Conservation (phyloP, 2,888 invertebrate genomes). For the Hydriomena furcata region DNA sequence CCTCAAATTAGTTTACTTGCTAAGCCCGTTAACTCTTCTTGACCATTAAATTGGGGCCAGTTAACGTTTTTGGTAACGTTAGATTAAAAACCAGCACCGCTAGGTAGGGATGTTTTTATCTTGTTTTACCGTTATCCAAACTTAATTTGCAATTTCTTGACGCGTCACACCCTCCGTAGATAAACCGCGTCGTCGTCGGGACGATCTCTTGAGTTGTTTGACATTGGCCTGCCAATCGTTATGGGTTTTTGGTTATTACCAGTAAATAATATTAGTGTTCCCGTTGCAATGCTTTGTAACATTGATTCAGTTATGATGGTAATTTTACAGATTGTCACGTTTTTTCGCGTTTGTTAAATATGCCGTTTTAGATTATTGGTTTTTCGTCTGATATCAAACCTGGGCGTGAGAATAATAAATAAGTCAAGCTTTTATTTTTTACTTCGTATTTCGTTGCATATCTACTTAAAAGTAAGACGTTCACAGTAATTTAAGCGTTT, state of each 20-base stretch:
- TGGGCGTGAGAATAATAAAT: conserved; percentile 1
- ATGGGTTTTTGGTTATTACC: conserved; percentile 43
- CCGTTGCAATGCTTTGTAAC: conserved; percentile 26
- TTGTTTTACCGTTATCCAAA: conserved; percentile 60
- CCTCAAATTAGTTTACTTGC: conserved; percentile 60
- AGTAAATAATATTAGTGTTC: conserved; percentile 40
- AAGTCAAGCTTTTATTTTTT: conserved; percentile 9
- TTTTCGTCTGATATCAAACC: conserved; percentile 3
- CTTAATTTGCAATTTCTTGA: conserved; percentile 65
- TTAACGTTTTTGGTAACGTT: conserved; percentile 42
- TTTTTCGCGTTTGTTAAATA: conserved; percentile 40
- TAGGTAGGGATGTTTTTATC: conserved; percentile 24
- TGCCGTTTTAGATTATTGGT: conserved; percentile 19
- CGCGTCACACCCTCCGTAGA: conserved; percentile 64
- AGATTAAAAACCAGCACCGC: conserved; percentile 36
- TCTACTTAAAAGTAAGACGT: conserved; percentile 9
- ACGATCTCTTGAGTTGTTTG: conserved; percentile 35
- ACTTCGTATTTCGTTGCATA: conserved; percentile 5
- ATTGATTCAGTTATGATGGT: conserved; percentile 29
- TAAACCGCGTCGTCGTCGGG: conserved; percentile 49
- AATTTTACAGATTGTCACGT: conserved; percentile 48
- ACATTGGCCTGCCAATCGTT: conserved; percentile 33
- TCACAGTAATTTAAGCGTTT: conserved; percentile 27
- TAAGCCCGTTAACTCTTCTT: conserved; percentile 43
- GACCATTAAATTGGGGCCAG: conserved; percentile 41